phyloP scores from a whole-genome alignment of 1,140 invertebrate genomes.

The Aphelinus atriplicis region DNA sequence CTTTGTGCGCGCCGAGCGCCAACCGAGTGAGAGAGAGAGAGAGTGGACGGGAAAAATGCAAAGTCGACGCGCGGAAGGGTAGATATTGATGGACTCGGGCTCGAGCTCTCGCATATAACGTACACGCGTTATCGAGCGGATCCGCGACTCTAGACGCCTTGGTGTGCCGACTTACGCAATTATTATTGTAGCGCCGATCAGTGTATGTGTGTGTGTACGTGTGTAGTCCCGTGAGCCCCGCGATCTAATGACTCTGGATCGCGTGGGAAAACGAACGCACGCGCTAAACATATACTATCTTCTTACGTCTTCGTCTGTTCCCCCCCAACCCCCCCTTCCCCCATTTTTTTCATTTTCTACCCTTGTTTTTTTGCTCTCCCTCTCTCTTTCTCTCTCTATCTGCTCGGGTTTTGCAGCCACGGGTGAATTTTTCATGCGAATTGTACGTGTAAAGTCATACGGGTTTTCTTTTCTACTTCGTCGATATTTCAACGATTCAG shows the following conservation, averaged over 20 bases:
- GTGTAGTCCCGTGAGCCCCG: neutral
- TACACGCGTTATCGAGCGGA: constrained; percentile 26
- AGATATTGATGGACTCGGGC: too few species aligned
- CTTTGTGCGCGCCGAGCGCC: neutral
- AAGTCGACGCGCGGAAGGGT: neutral
- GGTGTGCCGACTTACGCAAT: constrained; percentile 37
- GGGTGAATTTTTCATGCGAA: too few species aligned
- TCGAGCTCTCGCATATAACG: too few species aligned
- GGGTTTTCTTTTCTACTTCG: too few species aligned
- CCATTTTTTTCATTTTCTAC: constrained; percentile 12
- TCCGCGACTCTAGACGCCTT: constrained; percentile 27
- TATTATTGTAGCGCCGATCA: constrained; percentile 38
- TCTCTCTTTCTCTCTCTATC: neutral
- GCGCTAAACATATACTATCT: too few species aligned
- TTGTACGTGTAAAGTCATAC: too few species aligned
- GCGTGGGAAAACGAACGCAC: constrained; percentile 35
- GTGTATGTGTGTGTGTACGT: neutral
- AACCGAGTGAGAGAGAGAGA: neutral
- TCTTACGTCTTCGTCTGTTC: too few species aligned
- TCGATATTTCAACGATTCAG: too few species aligned
- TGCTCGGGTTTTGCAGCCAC: neutral
- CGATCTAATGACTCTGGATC: constrained; percentile 35
- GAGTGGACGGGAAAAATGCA: neutral
- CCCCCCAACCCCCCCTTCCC: neutral
- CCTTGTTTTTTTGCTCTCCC: neutral